Base-by-base conservation (phyloP, 2,113 vertebrate species). In the Pristiophorus japonicus region DNA sequence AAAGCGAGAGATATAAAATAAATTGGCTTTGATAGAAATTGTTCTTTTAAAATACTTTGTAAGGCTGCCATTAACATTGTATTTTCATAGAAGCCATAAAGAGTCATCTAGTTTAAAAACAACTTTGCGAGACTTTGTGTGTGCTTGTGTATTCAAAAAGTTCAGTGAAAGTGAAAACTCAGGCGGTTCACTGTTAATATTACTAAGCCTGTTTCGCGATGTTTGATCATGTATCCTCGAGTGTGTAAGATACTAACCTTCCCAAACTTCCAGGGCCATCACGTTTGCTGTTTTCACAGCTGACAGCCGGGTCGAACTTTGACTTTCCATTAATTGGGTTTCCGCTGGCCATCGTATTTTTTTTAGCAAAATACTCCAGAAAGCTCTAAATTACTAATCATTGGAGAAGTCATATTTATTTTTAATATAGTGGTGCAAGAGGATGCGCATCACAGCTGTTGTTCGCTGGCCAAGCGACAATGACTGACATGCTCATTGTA, bases 1-100 rank as follows among this genome's bases (percentile, higher is more conserved):
- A 97, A 70, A 94, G 22, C 59, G 45, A 94, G 18, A 94, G 65
- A 45, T 94, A 67, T 66, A 3, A 65, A 66, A 93, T n/a, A 94
- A 94, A 27, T 92, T 51, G 66, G 93, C 42, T 20, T 47, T 34
- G 65, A 67, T 94, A 70, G 66, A 94, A 70, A 94, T 94, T 94
- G 93, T 73, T 94, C 42, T 94, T 70, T 94, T 97, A 98, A 98
- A 98, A 98, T 95, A 96, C 97, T 98, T 98, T 98, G 98, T 98
- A 98, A 97, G 97, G 97, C 97, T 98, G 98, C 98, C 98, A 99
- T 98, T 98, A 98, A 98, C 97, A 96, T 98, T 98, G 98, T 98
- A 98, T 98, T 99, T 97, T 98, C 98, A 98, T 98, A 98, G 98
- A 98, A 98, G 97, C 97, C 96, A 66, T 98, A 98, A 99, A 97